Base-by-base conservation (phyloP, 2,888 invertebrate species). In the Agonopterix alstromeriana region DNA sequence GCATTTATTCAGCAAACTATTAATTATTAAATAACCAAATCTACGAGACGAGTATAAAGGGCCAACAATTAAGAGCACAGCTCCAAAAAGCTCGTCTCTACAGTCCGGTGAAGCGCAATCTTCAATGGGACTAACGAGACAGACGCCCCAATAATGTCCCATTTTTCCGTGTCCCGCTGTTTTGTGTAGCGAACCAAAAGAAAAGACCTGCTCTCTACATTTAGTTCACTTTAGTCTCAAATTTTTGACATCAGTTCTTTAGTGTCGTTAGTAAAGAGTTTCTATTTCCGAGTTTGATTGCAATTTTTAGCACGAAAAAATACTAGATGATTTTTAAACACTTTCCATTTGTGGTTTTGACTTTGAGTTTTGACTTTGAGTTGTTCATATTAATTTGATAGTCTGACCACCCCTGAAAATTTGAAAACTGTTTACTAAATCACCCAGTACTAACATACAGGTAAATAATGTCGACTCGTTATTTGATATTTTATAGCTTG, bases 101-200 rank as follows among this genome's bases (percentile, higher is more conserved):
- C 70, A 68, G 69, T 70, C 65, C 61, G 56, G 56, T 56, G 64
- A 58, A 61, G 59, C 60, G 56, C 55, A 57, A 55, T 57, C 56
- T 58, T 81, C 76, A 80, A 82, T 82, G 70, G 70, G 64, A 53
- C 74, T 82, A 82, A 82, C 80, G 80, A 82, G 79, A 68, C 63
- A 62, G 67, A 61, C 61, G 64, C 56, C 65, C 64, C 63, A 60
- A 67, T 68, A 63, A 65, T 66, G 63, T 55, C 58, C 27, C 27
- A 7, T 27, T 27, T 27, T 27, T 27, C 27, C 5, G 27, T 27
- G 27, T 27, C 27, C 27, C 27, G 27, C 27, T 63, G 65, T 71
- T 73, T 70, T 68, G 70, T 62, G 57, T 53, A 59, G 54, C 58
- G 56, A 57, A 52, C 54, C 36, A 43, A 48, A 52, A 61, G 60